Conservation (phyloP, 2,888 invertebrate genomes). For the Psylliodes chrysocephalus region DNA sequence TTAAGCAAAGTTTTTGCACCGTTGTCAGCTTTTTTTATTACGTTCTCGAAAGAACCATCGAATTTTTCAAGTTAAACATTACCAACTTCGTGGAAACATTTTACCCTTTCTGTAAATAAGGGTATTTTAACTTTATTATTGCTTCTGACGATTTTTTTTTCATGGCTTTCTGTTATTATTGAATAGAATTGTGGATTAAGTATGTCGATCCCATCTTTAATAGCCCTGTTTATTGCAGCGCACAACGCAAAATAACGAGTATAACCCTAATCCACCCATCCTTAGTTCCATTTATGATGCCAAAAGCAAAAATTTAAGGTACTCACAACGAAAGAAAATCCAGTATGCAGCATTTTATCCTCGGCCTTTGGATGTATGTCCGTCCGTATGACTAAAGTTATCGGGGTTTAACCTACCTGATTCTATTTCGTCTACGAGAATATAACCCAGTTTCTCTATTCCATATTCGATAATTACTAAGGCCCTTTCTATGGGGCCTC, state of each 20-base stretch:
- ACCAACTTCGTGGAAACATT: slow-evolving; percentile 83
- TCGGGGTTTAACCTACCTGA: slow-evolving; percentile 71
- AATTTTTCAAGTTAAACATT: slow-evolving; percentile 74
- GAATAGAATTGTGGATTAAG: slow-evolving; percentile 82
- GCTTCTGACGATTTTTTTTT: slow-evolving; percentile 78
- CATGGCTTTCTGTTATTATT: slow-evolving; percentile 73
- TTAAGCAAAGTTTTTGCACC: slow-evolving; percentile 81
- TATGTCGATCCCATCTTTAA: slow-evolving; percentile 78
- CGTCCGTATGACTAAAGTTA: slow-evolving; percentile 78
- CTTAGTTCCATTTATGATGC: slow-evolving; percentile 69
- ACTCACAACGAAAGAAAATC: slow-evolving; percentile 92
- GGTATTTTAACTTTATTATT: slow-evolving; percentile 79
- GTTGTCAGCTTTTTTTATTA: slow-evolving; percentile 76
- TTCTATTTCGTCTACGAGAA: slow-evolving; percentile 71
- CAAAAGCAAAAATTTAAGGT: slow-evolving; percentile 98
- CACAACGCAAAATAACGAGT: slow-evolving; percentile 93
- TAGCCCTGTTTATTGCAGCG: slow-evolving; percentile 87
- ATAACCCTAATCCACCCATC: slow-evolving; percentile 78
- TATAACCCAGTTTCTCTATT: slow-evolving; percentile 72
- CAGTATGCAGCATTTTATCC: slow-evolving; percentile 81
- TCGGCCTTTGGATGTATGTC: slow-evolving; percentile 77
- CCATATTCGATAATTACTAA: slow-evolving; percentile 76
- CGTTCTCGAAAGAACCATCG: slow-evolving; percentile 84
- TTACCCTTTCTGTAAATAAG: slow-evolving; percentile 78
- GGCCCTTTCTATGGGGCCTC: too few species aligned